Conservation (phyloP, 2,113 vertebrate species). For the Pteropus alecto region DNA sequence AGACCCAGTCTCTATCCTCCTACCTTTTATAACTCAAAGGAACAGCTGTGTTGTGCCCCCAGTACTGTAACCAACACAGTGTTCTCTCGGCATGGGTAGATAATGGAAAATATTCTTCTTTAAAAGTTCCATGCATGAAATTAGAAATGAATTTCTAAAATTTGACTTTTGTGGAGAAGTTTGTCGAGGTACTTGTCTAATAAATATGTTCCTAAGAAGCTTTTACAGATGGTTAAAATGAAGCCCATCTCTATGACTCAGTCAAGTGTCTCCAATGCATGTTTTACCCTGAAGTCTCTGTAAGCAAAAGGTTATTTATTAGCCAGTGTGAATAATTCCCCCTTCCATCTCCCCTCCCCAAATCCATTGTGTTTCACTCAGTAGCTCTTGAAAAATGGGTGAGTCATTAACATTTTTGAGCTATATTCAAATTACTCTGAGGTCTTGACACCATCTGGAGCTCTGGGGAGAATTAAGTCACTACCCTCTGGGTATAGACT, state of each 20-base stretch:
- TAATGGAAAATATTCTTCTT: background rate
- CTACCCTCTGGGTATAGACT: background rate
- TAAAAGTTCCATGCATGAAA: background rate
- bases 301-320: background rate
- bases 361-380: background rate
- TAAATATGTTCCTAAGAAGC: background rate
- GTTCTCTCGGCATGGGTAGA: background rate
- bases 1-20: background rate
- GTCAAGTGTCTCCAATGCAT: background rate
- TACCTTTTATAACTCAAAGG: background rate
- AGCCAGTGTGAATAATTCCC: background rate
- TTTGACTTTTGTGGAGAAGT: background rate
- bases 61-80: background rate
- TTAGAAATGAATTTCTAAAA: constrained; percentile 11
- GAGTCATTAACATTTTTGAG: background rate
- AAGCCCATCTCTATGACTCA: background rate
- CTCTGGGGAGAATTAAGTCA: background rate
- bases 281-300: background rate
- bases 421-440: background rate
- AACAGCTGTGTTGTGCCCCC: background rate
- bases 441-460: background rate
- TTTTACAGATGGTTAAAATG: background rate
- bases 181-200: background rate
- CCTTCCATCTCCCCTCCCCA: no score
- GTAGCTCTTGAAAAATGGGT: background rate